These are phyloP conservation scores for Perca schrenkii DNA, from an alignment of 2,113 vertebrate species.

Conservation along the genomic window DNA sequence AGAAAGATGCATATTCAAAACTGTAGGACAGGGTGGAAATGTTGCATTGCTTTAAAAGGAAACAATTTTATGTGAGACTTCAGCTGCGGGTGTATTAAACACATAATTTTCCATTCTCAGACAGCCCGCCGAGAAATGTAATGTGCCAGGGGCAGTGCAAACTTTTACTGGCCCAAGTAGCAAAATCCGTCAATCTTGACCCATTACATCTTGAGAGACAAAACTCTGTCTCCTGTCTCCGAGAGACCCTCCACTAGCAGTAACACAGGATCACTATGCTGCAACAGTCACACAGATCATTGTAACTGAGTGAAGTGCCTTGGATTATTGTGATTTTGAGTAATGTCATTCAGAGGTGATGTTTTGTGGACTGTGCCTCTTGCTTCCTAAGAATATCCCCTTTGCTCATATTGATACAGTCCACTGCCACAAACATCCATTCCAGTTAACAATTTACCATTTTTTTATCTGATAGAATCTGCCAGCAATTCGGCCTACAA, in stretches of 20 bases:
- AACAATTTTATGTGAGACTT: slow-evolving; percentile 23
- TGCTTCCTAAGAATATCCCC: slow-evolving; percentile 8
- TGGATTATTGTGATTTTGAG: slow-evolving; percentile 52
- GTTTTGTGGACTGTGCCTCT: slow-evolving; percentile 12
- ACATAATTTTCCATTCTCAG: slow-evolving; percentile 19
- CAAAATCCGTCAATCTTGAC: slow-evolving; percentile 59
- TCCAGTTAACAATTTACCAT: neutral
- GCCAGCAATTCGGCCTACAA: neutral
- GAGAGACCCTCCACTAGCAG: slow-evolving; percentile 15
- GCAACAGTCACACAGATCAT: slow-evolving; percentile 43
- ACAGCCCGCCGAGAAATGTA: slow-evolving; percentile 34
- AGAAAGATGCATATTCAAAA: slow-evolving; percentile 26
- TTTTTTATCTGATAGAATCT: neutral
- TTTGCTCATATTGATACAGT: neutral
- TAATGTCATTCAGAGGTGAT: slow-evolving; percentile 29
- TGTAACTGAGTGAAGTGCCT: slow-evolving; percentile 36
- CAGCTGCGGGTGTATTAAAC: slow-evolving; percentile 27
- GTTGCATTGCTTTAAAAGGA: slow-evolving; percentile 11
- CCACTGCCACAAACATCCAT: neutral
- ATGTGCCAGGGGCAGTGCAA: slow-evolving; percentile 48
- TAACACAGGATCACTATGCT: slow-evolving; percentile 46
- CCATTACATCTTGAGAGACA: slow-evolving; percentile 44
- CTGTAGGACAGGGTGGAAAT: neutral
- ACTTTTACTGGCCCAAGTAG: slow-evolving; percentile 46
- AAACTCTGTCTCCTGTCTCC: slow-evolving; percentile 31